A percentile compares a stretch with the other conserved stretches of the same genome.
phyloP scores from a whole-genome alignment of 2,797 vertebrate species.

The Tympanoctomys barrerae region DNA sequence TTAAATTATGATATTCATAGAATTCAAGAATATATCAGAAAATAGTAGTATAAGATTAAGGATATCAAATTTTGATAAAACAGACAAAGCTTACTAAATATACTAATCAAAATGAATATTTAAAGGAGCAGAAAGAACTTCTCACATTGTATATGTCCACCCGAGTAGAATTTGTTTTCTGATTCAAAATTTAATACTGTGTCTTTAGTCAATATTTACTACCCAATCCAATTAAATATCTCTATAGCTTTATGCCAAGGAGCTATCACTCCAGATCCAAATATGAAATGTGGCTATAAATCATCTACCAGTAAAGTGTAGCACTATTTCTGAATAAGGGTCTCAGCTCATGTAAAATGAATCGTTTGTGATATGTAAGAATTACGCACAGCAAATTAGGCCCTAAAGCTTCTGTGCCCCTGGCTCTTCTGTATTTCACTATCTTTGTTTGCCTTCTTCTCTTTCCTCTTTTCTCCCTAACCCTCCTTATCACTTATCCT shows the following conservation, averaged over 20 bases:
- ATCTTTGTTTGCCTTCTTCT: background rate
- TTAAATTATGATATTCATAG: background rate
- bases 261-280: constrained; percentile 55
- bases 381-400: constrained; percentile 70
- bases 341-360: constrained; percentile 64
- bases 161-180: constrained; percentile 65
- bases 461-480: too few relatives aligned
- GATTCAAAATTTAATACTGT: constrained; percentile 75
- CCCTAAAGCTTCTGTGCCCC: background rate
- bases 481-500: background rate
- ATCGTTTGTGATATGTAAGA: constrained; percentile 64
- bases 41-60: background rate
- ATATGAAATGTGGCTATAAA: constrained; percentile 40
- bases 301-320: constrained; percentile 51
- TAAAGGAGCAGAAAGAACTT: background rate
- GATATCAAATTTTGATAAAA: constrained; percentile 15
- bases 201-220: constrained; percentile 68
- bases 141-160: background rate
- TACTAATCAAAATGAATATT: constrained; percentile 32
- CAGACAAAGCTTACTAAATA: constrained; percentile 18
- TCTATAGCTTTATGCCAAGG: constrained; percentile 60
- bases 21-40: background rate
- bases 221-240: constrained; percentile 56
- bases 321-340: constrained; percentile 64
- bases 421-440: background rate